Evolutionary conservation across 1,140 invertebrate species (phyloP).

Genomic region (Portunus trituberculatus): DNA sequence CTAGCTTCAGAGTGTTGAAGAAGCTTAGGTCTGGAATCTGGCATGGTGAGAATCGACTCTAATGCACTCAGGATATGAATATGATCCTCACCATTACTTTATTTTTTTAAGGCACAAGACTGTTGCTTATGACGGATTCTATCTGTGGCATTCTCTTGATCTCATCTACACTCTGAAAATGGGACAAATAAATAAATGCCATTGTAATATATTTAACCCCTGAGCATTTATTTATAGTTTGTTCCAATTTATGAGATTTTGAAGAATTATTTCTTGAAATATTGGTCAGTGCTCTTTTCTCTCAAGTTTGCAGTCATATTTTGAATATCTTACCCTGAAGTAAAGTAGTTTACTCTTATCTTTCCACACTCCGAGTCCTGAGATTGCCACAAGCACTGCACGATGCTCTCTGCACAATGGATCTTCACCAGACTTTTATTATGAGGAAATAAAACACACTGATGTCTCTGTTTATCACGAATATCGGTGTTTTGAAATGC

Average conservation of each 20-base stretch:
- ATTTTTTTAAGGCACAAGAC: constrained; percentile 50
- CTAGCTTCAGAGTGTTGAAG: constrained; percentile 74
- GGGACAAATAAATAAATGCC: neutral
- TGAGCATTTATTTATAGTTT: neutral
- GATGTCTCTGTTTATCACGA: neutral
- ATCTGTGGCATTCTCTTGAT: constrained; percentile 65
- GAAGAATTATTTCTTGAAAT: too few species aligned
- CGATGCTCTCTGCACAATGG: constrained; percentile 56
- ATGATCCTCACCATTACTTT: constrained; percentile 37
- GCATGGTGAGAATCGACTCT: constrained; percentile 75
- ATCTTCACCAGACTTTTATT: constrained; percentile 48
- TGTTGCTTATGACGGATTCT: constrained; percentile 64
- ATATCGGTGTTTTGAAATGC: neutral
- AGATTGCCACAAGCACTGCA: constrained; percentile 62
- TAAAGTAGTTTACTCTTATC: too few species aligned
- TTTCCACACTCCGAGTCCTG: neutral
- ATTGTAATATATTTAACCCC: neutral
- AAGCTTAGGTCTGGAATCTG: constrained; percentile 74
- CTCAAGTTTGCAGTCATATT: too few species aligned
- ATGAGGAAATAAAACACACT: constrained; percentile 24
- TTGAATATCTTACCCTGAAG: too few species aligned
- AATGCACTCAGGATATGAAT: constrained; percentile 61
- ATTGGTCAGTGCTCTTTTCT: too few species aligned
- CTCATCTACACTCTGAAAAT: neutral
- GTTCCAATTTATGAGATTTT: neutral